Percentiles rank a stretch among this genome's conserved stretches.
These are phyloP conservation scores for Thamnophis sirtalis DNA, from an alignment of 2,113 vertebrate genomes.

Conservation along the genomic window DNA sequence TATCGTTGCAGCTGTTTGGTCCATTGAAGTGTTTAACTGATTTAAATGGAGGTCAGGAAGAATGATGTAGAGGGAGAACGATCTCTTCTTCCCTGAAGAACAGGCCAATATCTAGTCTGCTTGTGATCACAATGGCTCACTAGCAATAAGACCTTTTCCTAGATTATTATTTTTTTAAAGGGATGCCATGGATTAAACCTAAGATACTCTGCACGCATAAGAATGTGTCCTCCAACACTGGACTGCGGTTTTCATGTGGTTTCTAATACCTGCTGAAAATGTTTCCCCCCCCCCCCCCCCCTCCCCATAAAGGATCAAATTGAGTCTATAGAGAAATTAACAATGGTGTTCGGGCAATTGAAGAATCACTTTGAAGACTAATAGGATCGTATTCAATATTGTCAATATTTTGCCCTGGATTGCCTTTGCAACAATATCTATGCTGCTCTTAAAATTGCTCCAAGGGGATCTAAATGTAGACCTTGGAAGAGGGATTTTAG, in stretches of 20 bases:
- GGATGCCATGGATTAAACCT: not conserved
- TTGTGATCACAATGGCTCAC: not conserved
- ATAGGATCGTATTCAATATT: not conserved
- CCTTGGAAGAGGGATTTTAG: not conserved
- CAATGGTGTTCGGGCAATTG: not conserved
- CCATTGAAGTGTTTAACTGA: not conserved
- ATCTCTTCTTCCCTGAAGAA: not conserved
- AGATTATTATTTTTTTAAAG: not conserved
- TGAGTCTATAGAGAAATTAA: not conserved
- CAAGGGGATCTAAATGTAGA: not conserved
- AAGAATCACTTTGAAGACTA: not conserved
- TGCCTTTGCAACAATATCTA: not conserved
- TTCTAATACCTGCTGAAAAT: not conserved
- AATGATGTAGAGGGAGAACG: not conserved
- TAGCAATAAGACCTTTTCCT: not conserved
- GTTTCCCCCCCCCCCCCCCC: fast-evolving
- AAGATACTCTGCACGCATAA: not conserved
- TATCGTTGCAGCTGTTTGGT: not conserved
- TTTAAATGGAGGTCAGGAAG: not conserved
- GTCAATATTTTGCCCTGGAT: not conserved
- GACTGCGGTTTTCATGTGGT: not conserved
- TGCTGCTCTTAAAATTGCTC: not conserved
- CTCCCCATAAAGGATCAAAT: not conserved
- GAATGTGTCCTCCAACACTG: not conserved
- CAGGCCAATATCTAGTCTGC: not conserved